phyloP scores from a whole-genome alignment of 2,797 vertebrate genomes.

The Gymnothorax javanicus region DNA sequence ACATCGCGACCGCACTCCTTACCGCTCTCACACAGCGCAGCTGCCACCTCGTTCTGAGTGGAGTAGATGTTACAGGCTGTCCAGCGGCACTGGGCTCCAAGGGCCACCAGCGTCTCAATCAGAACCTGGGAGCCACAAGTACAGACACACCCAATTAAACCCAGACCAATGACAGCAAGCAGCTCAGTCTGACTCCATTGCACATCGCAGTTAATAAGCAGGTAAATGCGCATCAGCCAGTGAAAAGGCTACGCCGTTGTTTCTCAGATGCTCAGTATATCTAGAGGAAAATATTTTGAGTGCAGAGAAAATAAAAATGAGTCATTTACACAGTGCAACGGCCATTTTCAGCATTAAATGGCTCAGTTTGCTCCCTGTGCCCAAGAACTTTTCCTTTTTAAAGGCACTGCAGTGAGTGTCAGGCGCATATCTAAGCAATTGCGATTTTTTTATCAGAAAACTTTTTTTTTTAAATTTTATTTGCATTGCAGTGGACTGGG shows the following conservation, averaged over 20 bases:
- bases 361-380: too few species aligned
- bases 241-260: too few species aligned
- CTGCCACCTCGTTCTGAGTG: conserved; percentile 93
- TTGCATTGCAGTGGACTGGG: not conserved
- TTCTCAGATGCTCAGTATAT: too few species aligned
- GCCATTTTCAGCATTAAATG: too few species aligned
- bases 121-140: conserved; percentile 66
- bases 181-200: not conserved
- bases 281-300: too few species aligned
- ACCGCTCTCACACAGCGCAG: conserved; percentile 88
- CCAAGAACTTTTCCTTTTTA: too few species aligned
- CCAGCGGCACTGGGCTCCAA: conserved; percentile 95
- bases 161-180: not conserved
- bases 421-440: not conserved
- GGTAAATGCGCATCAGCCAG: too few species aligned
- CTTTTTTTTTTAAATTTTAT: not conserved
- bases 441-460: too few species aligned
- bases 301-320: too few species aligned
- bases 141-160: not conserved
- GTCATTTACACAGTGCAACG: too few species aligned
- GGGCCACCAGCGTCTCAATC: conserved; percentile 89
- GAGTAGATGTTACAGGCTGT: conserved; percentile 96
- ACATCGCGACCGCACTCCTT: conserved; percentile 45
- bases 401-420: not conserved
- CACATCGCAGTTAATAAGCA: not conserved